Conservation (phyloP, 2,797 vertebrate species). For the Platalea minor region DNA sequence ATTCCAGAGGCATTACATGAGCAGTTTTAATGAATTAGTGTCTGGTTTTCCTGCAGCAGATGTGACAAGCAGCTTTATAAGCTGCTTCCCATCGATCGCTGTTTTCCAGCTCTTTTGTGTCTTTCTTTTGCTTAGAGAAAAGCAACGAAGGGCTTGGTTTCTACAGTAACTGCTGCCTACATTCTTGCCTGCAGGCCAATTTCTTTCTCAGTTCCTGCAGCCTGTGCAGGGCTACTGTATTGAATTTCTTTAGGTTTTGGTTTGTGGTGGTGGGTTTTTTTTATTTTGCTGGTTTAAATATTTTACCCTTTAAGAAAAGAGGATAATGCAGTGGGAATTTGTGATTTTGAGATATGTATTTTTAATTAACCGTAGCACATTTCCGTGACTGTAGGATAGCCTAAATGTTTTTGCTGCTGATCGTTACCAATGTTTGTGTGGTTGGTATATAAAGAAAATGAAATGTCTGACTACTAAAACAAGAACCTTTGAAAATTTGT, state of each 20-base stretch:
- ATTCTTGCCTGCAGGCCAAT: slow-evolving; percentile 66
- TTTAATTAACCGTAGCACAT: background rate
- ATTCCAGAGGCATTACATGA: slow-evolving; percentile 79
- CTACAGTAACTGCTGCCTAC: slow-evolving; percentile 76
- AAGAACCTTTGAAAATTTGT: background rate
- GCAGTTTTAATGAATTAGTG: slow-evolving; percentile 75
- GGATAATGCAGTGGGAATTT: background rate
- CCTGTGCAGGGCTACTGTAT: slow-evolving; percentile 47
- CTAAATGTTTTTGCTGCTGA: background rate
- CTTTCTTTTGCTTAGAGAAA: slow-evolving; percentile 69
- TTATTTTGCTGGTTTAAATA: slow-evolving; percentile 4
- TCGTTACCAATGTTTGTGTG: background rate
- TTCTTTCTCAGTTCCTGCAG: slow-evolving; percentile 54
- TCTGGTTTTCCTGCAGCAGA: slow-evolving; percentile 75
- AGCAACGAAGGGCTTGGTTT: slow-evolving; percentile 70
- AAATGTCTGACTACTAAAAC: background rate
- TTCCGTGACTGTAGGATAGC: background rate
- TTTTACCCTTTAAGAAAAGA: background rate
- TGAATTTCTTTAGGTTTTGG: slow-evolving; percentile 46
- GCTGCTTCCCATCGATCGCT: slow-evolving; percentile 72
- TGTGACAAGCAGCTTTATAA: slow-evolving; percentile 75
- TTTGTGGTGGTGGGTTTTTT: background rate
- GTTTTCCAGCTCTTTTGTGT: slow-evolving; percentile 73
- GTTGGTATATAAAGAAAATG: background rate
- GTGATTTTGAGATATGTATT: background rate